Conservation (phyloP, 2,113 vertebrate species). For the Erythrocercus mccallii region DNA sequence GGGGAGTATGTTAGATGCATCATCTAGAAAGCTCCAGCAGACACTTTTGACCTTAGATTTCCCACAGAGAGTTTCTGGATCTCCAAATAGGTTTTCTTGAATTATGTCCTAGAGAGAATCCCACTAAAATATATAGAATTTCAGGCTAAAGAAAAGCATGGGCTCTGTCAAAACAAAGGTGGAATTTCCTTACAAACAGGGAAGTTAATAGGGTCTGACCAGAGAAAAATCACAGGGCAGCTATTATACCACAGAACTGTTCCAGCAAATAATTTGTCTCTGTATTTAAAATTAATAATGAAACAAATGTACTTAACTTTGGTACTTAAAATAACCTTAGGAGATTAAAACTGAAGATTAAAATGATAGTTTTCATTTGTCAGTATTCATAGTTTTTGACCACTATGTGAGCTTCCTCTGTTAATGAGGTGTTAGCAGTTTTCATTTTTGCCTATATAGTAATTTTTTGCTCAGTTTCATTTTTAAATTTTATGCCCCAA, state of each 20-base stretch:
- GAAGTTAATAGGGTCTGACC: background rate
- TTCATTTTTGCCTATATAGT: slow-evolving; percentile 22
- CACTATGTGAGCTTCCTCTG: background rate
- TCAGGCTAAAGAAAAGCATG: background rate
- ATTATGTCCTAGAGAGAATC: background rate
- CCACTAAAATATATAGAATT: background rate
- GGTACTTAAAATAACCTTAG: slow-evolving; percentile 10
- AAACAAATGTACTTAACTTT: background rate
- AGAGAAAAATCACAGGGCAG: background rate
- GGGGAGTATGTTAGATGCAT: background rate
- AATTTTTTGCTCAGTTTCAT: slow-evolving; percentile 43
- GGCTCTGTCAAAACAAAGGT: background rate
- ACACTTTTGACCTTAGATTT: background rate
- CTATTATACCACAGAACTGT: background rate
- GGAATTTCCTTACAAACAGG: background rate
- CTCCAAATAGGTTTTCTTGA: background rate
- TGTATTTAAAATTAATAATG: slow-evolving; percentile 23
- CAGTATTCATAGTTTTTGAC: background rate
- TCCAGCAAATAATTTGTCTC: background rate
- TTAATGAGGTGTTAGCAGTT: background rate
- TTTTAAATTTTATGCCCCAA: slow-evolving; percentile 30
- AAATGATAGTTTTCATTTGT: slow-evolving; percentile 3
- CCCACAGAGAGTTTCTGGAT: background rate
- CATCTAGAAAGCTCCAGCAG: background rate
- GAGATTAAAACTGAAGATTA: slow-evolving; percentile 23